Evolutionary conservation across 2,797 vertebrate genomes (phyloP), one percentile per base, ranked within the genome.

Genomic region (Paratrypauchen microcephalus): DNA sequence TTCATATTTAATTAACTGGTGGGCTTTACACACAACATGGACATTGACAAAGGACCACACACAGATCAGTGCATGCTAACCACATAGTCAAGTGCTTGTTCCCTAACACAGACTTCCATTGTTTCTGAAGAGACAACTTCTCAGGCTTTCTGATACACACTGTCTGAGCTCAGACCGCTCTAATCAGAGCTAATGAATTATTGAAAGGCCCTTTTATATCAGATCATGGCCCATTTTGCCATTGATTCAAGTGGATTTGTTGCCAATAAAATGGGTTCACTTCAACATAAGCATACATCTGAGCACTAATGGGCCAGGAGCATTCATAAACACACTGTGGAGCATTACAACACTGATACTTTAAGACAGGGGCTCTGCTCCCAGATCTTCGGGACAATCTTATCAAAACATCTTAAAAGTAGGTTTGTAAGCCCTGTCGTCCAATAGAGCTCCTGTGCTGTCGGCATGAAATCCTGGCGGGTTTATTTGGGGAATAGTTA

Each of bases 1-100:
- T 93, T 85, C 86, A 92, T 93, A 81, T 93, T 92, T 92, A 86
- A 93, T 92, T 86, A 74, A 87, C 66, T 69, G 75, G 91, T 81
- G 83, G 83, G 69, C 77, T 76, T 64, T 77, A 65, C 84, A 77
- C 69, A 85, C 66, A 73, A 73, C 70, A 68, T 15, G 30, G 47
- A 70, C 60, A 54, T 66, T 62, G 26, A 73, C 76, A 66, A 61
- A 68, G 75, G 72, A 73, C 68, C 65, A 39, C 59, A 58, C 65
- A 64, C 77, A 57, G 65, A 74, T 69, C 39, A 77, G 32, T 47
- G 12, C 32, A 19, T 83, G 41, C 80, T 68, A 58, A 70, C 73
- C 62, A 73, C 28, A 56, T 6, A 23, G 18, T n/a, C 13, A 21
- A 61, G 8, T 15, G 15, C 71, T 86, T 77, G 88, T 85, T 79